These are phyloP conservation scores for Semnopithecus entellus DNA, from an alignment of 2,113 vertebrate species.

Conservation along the genomic window DNA sequence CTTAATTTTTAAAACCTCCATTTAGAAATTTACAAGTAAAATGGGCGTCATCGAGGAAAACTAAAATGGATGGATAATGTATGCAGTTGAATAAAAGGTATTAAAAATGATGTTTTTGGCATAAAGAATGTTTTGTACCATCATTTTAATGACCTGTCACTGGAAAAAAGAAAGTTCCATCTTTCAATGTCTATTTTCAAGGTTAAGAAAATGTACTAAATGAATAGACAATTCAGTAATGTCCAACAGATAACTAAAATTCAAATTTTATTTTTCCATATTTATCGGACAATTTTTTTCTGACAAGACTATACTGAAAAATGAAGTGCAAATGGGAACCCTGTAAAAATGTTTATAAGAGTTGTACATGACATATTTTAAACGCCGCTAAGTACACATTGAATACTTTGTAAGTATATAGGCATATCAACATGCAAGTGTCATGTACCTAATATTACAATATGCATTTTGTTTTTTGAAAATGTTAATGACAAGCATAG, in stretches of 20 bases:
- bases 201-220: constrained; percentile 74
- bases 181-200: constrained; percentile 63
- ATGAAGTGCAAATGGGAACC: constrained; percentile 88
- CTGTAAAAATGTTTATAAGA: constrained; percentile 88
- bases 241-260: constrained; percentile 88
- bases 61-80: constrained; percentile 47
- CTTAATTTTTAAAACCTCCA: constrained; percentile 38
- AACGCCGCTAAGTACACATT: constrained; percentile 89
- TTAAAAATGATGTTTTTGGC: constrained; percentile 9
- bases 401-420: constrained; percentile 91
- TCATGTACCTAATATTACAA: constrained; percentile 90
- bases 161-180: constrained; percentile 66
- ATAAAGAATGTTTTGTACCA: background rate
- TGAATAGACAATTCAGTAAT: constrained; percentile 87
- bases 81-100: constrained; percentile 23
- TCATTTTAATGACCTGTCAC: constrained; percentile 32
- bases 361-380: constrained; percentile 88
- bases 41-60: background rate
- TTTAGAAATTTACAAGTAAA: constrained; percentile 54
- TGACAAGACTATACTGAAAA: constrained; percentile 88
- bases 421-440: constrained; percentile 90
- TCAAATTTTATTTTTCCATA: constrained; percentile 88
- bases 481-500: constrained; percentile 75
- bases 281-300: constrained; percentile 86
- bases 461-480: constrained; percentile 88